A percentile compares a stretch with the other conserved stretches of the same genome.
Conservation (phyloP, 2,888 invertebrate species). For the Tortrix viridana region DNA sequence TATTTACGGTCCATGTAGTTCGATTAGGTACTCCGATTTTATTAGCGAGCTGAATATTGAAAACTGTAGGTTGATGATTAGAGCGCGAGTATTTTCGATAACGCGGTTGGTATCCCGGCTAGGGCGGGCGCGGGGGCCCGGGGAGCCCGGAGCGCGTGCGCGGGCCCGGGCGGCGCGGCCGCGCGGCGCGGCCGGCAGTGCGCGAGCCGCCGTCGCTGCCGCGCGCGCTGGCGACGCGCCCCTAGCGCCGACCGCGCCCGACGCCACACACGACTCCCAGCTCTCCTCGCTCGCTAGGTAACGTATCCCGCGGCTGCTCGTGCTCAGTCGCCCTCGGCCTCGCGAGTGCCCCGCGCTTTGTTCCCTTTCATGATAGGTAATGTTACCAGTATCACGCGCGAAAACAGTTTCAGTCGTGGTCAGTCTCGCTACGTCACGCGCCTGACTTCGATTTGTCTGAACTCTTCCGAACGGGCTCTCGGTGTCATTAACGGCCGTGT, state of each 20-base stretch:
- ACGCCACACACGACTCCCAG: slow-evolving; percentile 51
- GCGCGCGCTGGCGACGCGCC: slow-evolving; percentile 68
- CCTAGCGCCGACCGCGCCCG: slow-evolving; percentile 43
- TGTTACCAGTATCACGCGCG: slow-evolving; percentile 56
- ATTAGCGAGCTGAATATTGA: neutral
- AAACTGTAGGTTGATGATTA: neutral
- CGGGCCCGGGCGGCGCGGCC: slow-evolving; percentile 53
- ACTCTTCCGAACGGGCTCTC: slow-evolving; percentile 46
- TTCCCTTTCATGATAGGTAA: slow-evolving; percentile 66
- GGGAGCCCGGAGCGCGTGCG: slow-evolving; percentile 51
- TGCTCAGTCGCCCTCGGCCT: slow-evolving; percentile 38
- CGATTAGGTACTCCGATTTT: neutral
- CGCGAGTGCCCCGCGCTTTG: slow-evolving; percentile 58
- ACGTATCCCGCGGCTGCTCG: slow-evolving; percentile 52
- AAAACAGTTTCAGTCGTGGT: slow-evolving; percentile 49
- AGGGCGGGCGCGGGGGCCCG: slow-evolving; percentile 40
- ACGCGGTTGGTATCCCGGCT: slow-evolving; percentile 39
- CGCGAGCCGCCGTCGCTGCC: slow-evolving; percentile 71
- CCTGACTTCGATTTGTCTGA: slow-evolving; percentile 49
- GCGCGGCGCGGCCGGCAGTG: slow-evolving; percentile 69
- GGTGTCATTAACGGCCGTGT: slow-evolving; percentile 54
- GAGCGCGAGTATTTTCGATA: neutral
- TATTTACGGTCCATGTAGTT: too few species aligned
- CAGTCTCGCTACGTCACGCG: slow-evolving; percentile 47
- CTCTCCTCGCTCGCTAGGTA: slow-evolving; percentile 60